Evolutionary conservation across 2,888 invertebrate genomes (phyloP).

Genomic region (Mesochorus sp.): DNA sequence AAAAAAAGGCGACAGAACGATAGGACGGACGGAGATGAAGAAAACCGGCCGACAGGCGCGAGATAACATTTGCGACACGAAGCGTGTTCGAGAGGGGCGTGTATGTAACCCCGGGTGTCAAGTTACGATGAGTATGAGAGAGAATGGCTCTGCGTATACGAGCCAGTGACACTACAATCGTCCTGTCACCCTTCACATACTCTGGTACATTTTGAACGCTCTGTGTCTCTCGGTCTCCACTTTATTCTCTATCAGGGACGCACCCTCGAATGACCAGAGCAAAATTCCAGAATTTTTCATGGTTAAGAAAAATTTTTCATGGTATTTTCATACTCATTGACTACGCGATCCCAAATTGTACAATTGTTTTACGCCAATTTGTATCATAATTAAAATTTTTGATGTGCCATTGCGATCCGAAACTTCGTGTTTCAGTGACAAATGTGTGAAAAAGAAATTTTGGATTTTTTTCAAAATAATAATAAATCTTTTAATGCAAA

Average conservation of each 20-base stretch:
- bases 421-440: too few species aligned
- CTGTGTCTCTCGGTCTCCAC: constrained; percentile 28
- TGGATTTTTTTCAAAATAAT: too few species aligned
- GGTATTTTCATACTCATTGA: too few species aligned
- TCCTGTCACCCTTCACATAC: constrained; percentile 71
- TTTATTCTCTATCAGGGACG: constrained; percentile 42
- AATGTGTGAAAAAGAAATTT: too few species aligned
- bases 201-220: constrained; percentile 45
- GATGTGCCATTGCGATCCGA: too few species aligned
- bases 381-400: too few species aligned
- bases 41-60: constrained; percentile 45
- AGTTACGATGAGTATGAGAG: constrained; percentile 70
- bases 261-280: constrained; percentile 7
- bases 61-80: constrained; percentile 59
- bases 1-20: constrained; percentile 3
- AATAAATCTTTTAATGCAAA: too few species aligned
- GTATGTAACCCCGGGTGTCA: constrained; percentile 75
- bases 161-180: constrained; percentile 76
- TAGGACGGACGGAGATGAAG: constrained; percentile 17
- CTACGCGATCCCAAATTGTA: too few species aligned
- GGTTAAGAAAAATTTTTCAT: too few species aligned
- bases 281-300: constrained; percentile 1
- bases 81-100: constrained; percentile 77
- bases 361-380: too few species aligned
- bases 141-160: constrained; percentile 67